Base-by-base conservation (phyloP, 35 echinoderm and acorn worm species). In the Holothuria glaberrima region DNA sequence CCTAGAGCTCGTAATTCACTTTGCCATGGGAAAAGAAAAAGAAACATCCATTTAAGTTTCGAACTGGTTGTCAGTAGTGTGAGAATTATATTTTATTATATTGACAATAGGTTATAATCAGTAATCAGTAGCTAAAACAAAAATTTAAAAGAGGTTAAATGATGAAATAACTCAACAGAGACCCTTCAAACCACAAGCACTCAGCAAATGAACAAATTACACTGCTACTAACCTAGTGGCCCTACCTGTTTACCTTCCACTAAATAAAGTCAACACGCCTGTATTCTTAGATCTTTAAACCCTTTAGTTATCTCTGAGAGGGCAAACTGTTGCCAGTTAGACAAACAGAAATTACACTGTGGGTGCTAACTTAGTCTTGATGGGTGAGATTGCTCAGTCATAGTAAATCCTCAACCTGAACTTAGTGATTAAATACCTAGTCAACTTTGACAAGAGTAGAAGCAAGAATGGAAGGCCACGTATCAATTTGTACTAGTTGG, bases 201-300 rank as follows among this genome's bases (percentile, higher is more conserved):
- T 41, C 3, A 41, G 32, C 41, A 75, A 75, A 75, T 38, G 44
- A 48, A 41, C 31, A 75, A 75, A 75, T 75, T 16, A 17, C 10
- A 54, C 50, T 54, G 50, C 41, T 38, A n/a, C 29, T 21, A 75
- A 75, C 71, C 71, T 41, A 75, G 31, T 48, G 71, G 71, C 71
- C 33, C 31, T 38, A 22, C 16, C 20, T 75, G 22, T 75, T 75
- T 31, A 75, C 71, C 33, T 1, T 9, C 16, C 29, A 75, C 16
- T 17, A 21, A 7, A 38, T 21, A 75, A 75, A 34, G 34, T 75
- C 31, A 75, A 75, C 33, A 75, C 2, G 71, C 41, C 10, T 35
- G 71, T 75, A 75, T 75, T 75, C 71, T 75, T 75, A 35, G 71
- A 31, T 32, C 32, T 75, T 38, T 41, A 75, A 38, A 75, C 31